phyloP scores from a whole-genome alignment of 2,797 vertebrate genomes.

The Eptatretus atami region DNA sequence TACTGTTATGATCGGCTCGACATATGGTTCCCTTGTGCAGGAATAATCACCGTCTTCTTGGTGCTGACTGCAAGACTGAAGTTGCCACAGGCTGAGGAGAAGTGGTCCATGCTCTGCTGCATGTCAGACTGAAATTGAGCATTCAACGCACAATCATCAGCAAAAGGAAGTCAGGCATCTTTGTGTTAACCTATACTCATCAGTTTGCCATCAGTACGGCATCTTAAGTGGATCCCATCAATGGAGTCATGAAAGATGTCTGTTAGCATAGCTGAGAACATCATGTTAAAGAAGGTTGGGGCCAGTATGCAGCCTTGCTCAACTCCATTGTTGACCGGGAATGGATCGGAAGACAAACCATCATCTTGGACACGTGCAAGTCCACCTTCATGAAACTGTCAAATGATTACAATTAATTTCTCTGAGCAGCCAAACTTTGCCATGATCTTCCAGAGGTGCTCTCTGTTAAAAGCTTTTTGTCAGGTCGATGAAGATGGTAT shows the following conservation, averaged over 20 bases:
- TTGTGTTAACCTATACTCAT: neutral
- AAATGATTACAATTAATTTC: neutral
- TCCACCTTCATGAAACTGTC: neutral
- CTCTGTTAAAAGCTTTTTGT: neutral
- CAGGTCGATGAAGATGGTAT: neutral
- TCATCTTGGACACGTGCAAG: neutral
- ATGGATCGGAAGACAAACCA: neutral
- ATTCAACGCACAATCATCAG: neutral
- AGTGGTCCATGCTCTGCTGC: neutral
- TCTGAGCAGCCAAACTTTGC: neutral
- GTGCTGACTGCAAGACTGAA: neutral
- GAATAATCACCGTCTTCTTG: neutral
- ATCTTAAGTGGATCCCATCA: neutral
- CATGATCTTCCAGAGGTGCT: neutral
- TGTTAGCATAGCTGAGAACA: neutral
- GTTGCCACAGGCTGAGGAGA: neutral
- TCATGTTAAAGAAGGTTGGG: neutral
- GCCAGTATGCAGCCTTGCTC: neutral
- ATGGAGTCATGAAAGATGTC: neutral
- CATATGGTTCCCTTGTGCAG: neutral
- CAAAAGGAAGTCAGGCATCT: neutral
- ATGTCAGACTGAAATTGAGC: neutral
- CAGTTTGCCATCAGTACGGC: neutral
- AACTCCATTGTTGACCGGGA: neutral
- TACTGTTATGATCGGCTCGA: neutral